A percentile compares a stretch with the other conserved stretches of the same genome.
Evolutionary conservation across 1,140 invertebrate genomes (phyloP).

Genomic region (Platorchestia sp.): DNA sequence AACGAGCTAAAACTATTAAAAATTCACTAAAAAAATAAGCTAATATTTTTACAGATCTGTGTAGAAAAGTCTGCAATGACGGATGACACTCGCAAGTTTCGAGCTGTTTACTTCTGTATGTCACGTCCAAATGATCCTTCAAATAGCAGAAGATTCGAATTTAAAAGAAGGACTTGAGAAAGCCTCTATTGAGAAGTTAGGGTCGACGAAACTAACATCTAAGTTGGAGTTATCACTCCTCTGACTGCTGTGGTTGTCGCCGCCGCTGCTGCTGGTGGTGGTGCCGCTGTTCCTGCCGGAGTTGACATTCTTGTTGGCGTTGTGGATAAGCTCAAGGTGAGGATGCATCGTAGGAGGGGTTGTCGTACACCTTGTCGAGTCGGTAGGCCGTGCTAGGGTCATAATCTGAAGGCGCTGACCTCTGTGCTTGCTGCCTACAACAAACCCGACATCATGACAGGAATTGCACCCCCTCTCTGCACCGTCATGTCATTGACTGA

Average conservation of each 20-base stretch:
- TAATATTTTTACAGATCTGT: not conserved
- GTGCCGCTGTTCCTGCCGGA: too few species aligned
- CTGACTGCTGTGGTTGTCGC: not conserved
- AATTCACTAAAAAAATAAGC: not conserved
- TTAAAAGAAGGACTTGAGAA: not conserved
- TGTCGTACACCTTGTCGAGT: constrained; percentile 52
- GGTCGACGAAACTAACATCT: constrained; percentile 1
- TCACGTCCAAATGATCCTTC: not conserved
- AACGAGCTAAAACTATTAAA: not conserved
- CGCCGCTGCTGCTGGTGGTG: not conserved
- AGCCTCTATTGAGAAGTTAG: not conserved
- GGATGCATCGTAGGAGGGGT: constrained; percentile 52
- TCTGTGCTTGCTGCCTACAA: constrained; percentile 38
- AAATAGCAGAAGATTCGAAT: constrained; percentile 26
- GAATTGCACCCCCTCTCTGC: not conserved
- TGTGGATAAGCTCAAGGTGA: not conserved
- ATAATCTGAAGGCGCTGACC: not conserved
- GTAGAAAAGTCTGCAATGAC: not conserved
- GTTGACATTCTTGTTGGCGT: not conserved
- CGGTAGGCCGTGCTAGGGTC: constrained; percentile 39
- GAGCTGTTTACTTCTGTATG: not conserved
- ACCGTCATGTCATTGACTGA: not conserved
- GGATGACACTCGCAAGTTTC: not conserved
- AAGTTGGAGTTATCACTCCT: not conserved
- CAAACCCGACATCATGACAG: not conserved